Base-by-base conservation (phyloP, 2,113 vertebrate genomes). In the Corynorhinus townsendii region DNA sequence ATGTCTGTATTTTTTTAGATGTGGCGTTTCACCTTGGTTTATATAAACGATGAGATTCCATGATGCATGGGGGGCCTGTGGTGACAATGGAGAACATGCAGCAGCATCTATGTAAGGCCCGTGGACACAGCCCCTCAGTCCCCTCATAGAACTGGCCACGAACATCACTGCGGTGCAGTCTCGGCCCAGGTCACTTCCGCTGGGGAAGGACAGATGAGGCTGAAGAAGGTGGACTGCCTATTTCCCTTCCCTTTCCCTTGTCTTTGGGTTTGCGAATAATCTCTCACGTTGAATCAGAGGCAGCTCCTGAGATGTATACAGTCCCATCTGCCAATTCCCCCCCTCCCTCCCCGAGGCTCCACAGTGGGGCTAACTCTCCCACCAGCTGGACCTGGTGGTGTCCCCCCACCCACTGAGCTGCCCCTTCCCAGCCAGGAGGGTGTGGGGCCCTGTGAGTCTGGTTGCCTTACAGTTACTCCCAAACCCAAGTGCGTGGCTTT, bases 401-500 rank as follows among this genome's bases (percentile, higher is more conserved):
- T 30, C 17, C 47, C 2, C 7, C 11, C 11, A 4, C 5, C 26
- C 24, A 2, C 30, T 0, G 4, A 3, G 33, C 2, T 0, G 5
- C 45, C 69, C 43, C 56, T 15, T 20, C 73, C 33, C 16, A 4
- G 0, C 59, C 7, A 0, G 24, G 40, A 45, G 30, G 30, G 40
- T 12, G 6, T 0, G 0, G 22, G 77, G 93, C 77, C 19, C 80
- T 20, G 35, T 6, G 38, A 43, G 56, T 6, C 56, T 43, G 54
- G 49, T 17, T 43, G 7, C 24, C 35, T 45, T 0, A 64, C 35
- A 47, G 14, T 91, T 91, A 73, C 7, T n/a, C 91, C 52, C 30
- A 94, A 96, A 68, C 80, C 81, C 86, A 80, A 91, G 92, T 28
- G 43, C 68, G 86, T 24, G 71, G 59, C 52, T 40, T 90, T 82